These are phyloP conservation scores for Lysandra coridon DNA, from an alignment of 2,888 invertebrate species.

Conservation along the genomic window DNA sequence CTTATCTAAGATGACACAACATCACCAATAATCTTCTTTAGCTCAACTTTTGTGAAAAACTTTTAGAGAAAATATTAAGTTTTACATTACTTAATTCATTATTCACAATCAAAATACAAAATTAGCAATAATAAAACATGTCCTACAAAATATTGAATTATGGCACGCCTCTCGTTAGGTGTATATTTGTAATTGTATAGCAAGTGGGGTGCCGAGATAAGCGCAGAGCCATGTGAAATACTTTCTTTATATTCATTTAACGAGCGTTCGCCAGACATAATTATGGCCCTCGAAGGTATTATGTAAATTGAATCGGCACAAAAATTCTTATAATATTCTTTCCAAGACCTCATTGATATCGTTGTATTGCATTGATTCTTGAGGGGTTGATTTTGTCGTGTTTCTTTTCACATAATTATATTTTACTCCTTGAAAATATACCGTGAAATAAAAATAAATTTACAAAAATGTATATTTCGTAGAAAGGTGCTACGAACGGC, in stretches of 20 bases:
- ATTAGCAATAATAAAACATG: not conserved
- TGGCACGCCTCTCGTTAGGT: slow-evolving; percentile 2
- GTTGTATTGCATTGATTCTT: not conserved
- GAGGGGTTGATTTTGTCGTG: not conserved
- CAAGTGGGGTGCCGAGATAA: slow-evolving; percentile 30
- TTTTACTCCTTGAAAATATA: not conserved
- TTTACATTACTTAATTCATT: not conserved
- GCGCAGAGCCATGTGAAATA: slow-evolving; percentile 22
- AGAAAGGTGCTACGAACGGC: not conserved
- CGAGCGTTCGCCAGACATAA: slow-evolving; percentile 25
- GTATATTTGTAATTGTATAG: slow-evolving; percentile 27
- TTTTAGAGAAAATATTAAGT: too few species aligned
- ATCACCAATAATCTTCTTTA: too few species aligned
- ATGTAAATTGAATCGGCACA: slow-evolving; percentile 18
- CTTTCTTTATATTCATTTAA: slow-evolving; percentile 31
- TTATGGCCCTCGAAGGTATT: slow-evolving; percentile 20
- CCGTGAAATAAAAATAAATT: not conserved
- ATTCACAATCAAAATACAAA: not conserved
- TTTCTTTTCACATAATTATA: not conserved
- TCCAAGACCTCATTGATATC: not conserved
- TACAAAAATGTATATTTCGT: not conserved
- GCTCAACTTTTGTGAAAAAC: too few species aligned
- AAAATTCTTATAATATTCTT: slow-evolving; percentile 4
- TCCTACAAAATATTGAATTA: not conserved
- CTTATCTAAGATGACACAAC: too few species aligned